A percentile compares a stretch with the other conserved stretches of the same genome.
Evolutionary conservation across 2,113 vertebrate species (phyloP).

Genomic region (Mixornis gularis): DNA sequence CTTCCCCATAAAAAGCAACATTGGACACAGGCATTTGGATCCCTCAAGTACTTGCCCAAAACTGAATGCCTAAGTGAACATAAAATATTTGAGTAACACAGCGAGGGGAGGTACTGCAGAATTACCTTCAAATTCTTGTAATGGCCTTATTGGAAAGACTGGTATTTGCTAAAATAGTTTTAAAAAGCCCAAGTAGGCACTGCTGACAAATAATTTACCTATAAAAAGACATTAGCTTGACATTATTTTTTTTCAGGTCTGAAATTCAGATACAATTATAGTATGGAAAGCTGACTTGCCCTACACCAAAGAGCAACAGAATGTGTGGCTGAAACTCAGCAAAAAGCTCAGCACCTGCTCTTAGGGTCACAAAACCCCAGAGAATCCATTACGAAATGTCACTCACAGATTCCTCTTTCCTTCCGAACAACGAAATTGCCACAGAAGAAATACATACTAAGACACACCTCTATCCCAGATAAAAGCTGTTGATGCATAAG

Average conservation of each 20-base stretch:
- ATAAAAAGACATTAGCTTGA: not conserved
- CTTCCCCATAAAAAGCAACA: not conserved
- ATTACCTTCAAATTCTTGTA: accelerated
- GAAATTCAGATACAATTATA: not conserved
- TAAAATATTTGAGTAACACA: not conserved
- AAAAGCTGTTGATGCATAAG: not conserved
- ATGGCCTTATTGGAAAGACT: not conserved
- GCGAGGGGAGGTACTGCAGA: not conserved
- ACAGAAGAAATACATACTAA: not conserved
- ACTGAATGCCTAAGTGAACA: not conserved
- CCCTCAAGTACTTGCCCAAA: not conserved
- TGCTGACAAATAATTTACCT: not conserved
- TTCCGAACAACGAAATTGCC: not conserved
- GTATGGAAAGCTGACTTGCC: not conserved
- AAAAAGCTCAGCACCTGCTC: not conserved
- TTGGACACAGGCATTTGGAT: not conserved
- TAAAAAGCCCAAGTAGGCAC: not conserved
- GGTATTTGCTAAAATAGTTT: not conserved
- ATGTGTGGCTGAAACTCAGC: accelerated
- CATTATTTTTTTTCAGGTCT: not conserved
- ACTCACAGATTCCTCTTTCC: not conserved
- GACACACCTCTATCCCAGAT: not conserved
- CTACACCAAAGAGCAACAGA: not conserved
- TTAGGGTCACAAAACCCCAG: not conserved
- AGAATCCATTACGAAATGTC: not conserved